Conservation (phyloP, 1,140 invertebrate genomes). For the Neelides sp. region DNA sequence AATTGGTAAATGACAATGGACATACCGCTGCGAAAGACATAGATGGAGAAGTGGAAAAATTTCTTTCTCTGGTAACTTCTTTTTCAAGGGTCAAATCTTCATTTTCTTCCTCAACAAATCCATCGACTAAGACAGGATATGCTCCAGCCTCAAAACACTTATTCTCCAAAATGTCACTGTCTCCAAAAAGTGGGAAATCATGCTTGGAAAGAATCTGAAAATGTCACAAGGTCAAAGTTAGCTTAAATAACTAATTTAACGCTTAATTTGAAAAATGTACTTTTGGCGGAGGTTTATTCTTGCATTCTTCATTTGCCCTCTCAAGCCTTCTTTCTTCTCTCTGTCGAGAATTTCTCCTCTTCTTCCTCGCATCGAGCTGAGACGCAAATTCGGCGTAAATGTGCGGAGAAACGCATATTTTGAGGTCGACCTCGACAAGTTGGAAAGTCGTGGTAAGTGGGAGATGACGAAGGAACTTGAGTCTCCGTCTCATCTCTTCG, state of each 20-base stretch:
- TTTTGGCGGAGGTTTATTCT: neutral
- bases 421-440: slow-evolving; percentile 70
- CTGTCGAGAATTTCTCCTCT: slow-evolving; percentile 47
- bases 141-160: too few relatives aligned
- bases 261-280: too few relatives aligned
- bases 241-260: neutral
- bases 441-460: slow-evolving; percentile 81
- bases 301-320: slow-evolving; percentile 33
- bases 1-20: too few relatives aligned
- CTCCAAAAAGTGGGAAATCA: slow-evolving; percentile 4
- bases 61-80: too few relatives aligned
- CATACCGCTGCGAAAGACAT: too few relatives aligned
- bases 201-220: neutral
- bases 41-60: too few relatives aligned
- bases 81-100: too few relatives aligned
- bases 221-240: neutral
- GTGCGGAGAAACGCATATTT: slow-evolving; percentile 53
- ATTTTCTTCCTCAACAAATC: too few relatives aligned
- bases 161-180: neutral
- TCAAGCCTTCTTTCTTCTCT: slow-evolving; percentile 57
- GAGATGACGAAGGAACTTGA: slow-evolving; percentile 74
- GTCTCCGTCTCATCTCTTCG: slow-evolving; percentile 57
- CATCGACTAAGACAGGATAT: too few relatives aligned
- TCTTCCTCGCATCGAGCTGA: slow-evolving; percentile 51
- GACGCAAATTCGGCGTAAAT: slow-evolving; percentile 39